These are phyloP conservation scores for Pomacea canaliculata DNA, from an alignment of 2,888 invertebrate genomes.

Conservation along the genomic window DNA sequence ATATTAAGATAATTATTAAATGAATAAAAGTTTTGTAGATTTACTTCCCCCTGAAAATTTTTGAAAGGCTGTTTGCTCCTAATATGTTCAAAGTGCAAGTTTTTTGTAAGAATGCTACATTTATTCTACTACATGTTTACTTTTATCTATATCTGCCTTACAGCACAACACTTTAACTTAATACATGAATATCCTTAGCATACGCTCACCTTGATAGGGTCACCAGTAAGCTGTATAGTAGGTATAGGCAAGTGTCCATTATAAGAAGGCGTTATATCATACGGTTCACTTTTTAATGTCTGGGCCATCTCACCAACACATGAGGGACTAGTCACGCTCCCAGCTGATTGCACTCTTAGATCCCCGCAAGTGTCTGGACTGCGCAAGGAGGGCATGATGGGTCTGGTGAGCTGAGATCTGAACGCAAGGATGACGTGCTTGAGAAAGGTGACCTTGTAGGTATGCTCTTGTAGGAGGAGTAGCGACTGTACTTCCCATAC, in stretches of 20 bases:
- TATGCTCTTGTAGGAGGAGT: slow-evolving; percentile 56
- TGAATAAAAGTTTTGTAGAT: too few species aligned
- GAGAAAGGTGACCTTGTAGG: slow-evolving; percentile 59
- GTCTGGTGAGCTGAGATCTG: slow-evolving; percentile 42
- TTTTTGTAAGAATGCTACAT: too few species aligned
- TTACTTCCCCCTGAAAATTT: too few species aligned
- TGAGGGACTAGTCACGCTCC: slow-evolving; percentile 4
- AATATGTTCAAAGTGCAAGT: too few species aligned
- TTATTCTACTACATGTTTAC: too few species aligned
- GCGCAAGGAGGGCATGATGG: slow-evolving; percentile 49
- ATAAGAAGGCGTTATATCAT: slow-evolving; percentile 20
- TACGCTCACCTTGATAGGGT: slow-evolving; percentile 34
- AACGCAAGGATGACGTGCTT: slow-evolving; percentile 54
- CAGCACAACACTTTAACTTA: not conserved
- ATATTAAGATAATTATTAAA: too few species aligned
- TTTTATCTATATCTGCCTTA: too few species aligned
- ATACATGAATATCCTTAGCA: not conserved
- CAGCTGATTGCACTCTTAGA: not conserved
- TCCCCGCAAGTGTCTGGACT: slow-evolving; percentile 24
- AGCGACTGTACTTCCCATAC: slow-evolving; percentile 60
- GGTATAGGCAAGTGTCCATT: slow-evolving; percentile 31
- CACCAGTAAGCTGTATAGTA: slow-evolving; percentile 36
- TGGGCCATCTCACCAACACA: slow-evolving; percentile 14
- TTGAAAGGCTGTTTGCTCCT: too few species aligned
- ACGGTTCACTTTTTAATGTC: slow-evolving; percentile 20